Evolutionary conservation across 2,888 invertebrate genomes (phyloP).

Genomic region (Calliphora vomitoria): DNA sequence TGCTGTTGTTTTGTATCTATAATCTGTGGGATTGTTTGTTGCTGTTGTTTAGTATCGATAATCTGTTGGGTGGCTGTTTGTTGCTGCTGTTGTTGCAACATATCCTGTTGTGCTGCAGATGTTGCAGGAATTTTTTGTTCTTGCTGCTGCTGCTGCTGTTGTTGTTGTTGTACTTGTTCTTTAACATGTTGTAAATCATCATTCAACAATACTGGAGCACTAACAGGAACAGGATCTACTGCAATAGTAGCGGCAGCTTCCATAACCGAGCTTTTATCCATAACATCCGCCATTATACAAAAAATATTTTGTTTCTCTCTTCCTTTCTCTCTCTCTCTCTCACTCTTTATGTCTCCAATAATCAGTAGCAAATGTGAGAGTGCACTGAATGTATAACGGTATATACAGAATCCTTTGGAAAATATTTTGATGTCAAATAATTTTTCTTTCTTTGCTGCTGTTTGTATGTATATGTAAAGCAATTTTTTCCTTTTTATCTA

Average conservation of each 20-base stretch:
- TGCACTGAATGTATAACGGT: constrained; percentile 50
- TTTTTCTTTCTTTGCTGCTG: constrained; percentile 65
- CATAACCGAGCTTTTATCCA: constrained; percentile 83
- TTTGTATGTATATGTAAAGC: constrained; percentile 75
- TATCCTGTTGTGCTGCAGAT: constrained; percentile 72
- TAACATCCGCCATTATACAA: constrained; percentile 82
- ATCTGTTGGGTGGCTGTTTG: constrained; percentile 74
- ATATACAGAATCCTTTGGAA: constrained; percentile 74
- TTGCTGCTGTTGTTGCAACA: constrained; percentile 71
- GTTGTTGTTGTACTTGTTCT: constrained; percentile 61
- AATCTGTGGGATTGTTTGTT: constrained; percentile 73
- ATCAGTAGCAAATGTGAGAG: constrained; percentile 31
- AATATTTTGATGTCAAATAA: constrained; percentile 69
- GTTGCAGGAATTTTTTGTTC: constrained; percentile 72
- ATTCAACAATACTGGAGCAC: constrained; percentile 50
- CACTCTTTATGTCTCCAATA: constrained; percentile 14
- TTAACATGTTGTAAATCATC: constrained; percentile 63
- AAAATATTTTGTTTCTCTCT: constrained; percentile 37
- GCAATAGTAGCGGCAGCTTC: constrained; percentile 80
- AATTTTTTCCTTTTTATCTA: constrained; percentile 38
- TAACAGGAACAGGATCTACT: constrained; percentile 72
- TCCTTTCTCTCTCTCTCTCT: constrained; percentile 4
- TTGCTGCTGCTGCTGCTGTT: constrained; percentile 74
- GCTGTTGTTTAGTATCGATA: constrained; percentile 73
- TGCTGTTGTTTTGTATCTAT: constrained; percentile 73